Base-by-base conservation (phyloP, 2,113 vertebrate species). In the Microtus pennsylvanicus region DNA sequence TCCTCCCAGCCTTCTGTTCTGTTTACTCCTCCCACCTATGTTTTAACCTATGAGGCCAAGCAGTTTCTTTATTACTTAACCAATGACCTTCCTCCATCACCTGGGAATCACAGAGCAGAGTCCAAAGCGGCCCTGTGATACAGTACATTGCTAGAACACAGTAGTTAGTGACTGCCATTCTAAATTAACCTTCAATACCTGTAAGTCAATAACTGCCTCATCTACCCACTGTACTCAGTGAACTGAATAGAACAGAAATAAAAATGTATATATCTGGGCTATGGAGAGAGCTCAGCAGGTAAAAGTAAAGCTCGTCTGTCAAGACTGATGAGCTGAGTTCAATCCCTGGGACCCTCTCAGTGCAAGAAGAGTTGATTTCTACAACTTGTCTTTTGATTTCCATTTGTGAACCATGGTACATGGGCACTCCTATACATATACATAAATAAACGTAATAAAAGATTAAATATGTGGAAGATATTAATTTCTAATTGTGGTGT, bases 151-250 rank as follows among this genome's bases (percentile, higher is more conserved):
- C 69, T 70, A n/a, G 70, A 58, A 93, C 26, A 58, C 50, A 21
- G 69, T 69, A n/a, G 76, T 94, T 58, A 75, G 42, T 7, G 17
- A 35, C 55, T 89, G 69, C 87, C 72, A 47, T 76, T 95, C 85
- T 70, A 94, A 50, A 10, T 70, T 91, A 87, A 80, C 47, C 35
- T 94, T 93, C 38, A 65, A 58, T 81, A 77, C 77, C 78, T 69
- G 52, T 45, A 87, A 67, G 74, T 63, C 81, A 69, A 12, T 35
- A n/a, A 16, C 61, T n/a, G 28, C 52, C 76, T 95, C 65, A 77
- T 87, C 83, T 70, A 17, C 16, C 52, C 47, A 85, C 35, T 94
- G 6, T 2, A 16, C 17, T 81, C 63, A 92, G 38, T 78, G 78
- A 87, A 38, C 33, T 74, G 67, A 93, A 80, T 3, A 75, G 17